Percentiles rank a stretch among this genome's conserved stretches.
Conservation (phyloP, 2,888 invertebrate species). For the Synergus japonicus region DNA sequence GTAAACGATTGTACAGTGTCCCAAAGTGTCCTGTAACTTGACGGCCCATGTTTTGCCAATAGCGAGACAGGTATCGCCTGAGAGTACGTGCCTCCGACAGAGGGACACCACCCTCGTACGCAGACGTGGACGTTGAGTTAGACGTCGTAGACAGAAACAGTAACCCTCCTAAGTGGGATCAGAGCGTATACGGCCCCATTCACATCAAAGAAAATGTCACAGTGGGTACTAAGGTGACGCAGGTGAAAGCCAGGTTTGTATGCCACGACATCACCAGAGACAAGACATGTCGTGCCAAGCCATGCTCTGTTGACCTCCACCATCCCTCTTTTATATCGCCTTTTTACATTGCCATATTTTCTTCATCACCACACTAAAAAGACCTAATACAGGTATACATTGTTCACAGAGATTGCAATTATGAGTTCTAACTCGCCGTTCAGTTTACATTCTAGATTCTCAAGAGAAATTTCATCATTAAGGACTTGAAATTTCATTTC, state of each 20-base stretch:
- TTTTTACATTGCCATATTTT: conserved; percentile 41
- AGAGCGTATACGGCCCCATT: conserved; percentile 97
- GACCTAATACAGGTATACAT: conserved; percentile 31
- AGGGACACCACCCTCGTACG: conserved; percentile 93
- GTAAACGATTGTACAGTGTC: conserved; percentile 64
- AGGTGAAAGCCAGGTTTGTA: conserved; percentile 99
- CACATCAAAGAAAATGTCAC: conserved; percentile 99
- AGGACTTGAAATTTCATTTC: not conserved
- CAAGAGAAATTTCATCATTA: not conserved
- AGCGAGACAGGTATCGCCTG: conserved; percentile 98
- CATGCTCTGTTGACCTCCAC: conserved; percentile 66
- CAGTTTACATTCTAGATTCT: not conserved
- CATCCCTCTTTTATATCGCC: conserved; percentile 47
- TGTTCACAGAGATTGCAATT: conserved; percentile 34
- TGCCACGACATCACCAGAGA: conserved; percentile 77
- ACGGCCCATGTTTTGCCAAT: conserved; percentile 86
- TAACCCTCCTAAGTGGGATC: conserved; percentile 98
- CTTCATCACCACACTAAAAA: conserved; percentile 12
- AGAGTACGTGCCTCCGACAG: conserved; percentile 97
- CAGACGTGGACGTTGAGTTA: conserved; percentile 98
- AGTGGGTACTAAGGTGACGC: conserved; percentile 98
- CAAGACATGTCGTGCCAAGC: conserved; percentile 74
- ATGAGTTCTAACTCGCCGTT: conserved; percentile 23
- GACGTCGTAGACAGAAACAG: conserved; percentile 99
- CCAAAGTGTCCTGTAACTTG: conserved; percentile 79